Evolutionary conservation across 2,797 vertebrate genomes (phyloP).

Genomic region (Prionace glauca): DNA sequence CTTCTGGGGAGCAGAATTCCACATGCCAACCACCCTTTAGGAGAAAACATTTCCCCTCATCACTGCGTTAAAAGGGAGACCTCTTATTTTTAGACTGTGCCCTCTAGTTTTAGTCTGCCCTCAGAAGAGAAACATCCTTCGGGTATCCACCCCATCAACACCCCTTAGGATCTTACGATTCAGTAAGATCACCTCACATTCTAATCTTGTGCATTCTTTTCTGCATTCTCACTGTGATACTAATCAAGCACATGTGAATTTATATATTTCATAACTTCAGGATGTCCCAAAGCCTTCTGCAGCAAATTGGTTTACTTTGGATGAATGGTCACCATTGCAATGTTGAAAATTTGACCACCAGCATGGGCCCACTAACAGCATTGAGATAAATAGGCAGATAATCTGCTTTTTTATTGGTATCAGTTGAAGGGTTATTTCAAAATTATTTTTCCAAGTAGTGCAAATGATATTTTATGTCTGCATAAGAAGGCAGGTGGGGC

Average conservation of each 20-base stretch:
- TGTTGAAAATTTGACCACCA: too few species aligned
- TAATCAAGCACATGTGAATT: not conserved
- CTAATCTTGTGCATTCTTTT: not conserved
- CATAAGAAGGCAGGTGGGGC: not conserved
- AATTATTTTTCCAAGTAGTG: not conserved
- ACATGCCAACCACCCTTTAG: too few species aligned
- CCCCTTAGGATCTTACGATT: too few species aligned
- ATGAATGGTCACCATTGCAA: not conserved
- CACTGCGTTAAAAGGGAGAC: too few species aligned
- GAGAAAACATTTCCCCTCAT: too few species aligned
- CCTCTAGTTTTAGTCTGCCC: too few species aligned
- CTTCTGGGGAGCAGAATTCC: too few species aligned
- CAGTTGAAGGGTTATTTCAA: not conserved
- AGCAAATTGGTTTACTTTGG: not conserved
- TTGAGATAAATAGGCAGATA: not conserved
- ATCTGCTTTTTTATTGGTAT: not conserved
- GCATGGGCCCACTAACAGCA: not conserved
- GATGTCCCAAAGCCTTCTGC: not conserved
- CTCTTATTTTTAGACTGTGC: too few species aligned
- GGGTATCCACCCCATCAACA: too few species aligned
- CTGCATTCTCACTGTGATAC: not conserved
- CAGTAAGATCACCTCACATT: too few species aligned
- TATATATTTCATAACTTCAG: not conserved
- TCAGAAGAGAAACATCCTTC: too few species aligned
- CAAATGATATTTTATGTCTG: not conserved